Conservation (phyloP, 2,113 vertebrate genomes). For the Thamnaconus septentrionalis region DNA sequence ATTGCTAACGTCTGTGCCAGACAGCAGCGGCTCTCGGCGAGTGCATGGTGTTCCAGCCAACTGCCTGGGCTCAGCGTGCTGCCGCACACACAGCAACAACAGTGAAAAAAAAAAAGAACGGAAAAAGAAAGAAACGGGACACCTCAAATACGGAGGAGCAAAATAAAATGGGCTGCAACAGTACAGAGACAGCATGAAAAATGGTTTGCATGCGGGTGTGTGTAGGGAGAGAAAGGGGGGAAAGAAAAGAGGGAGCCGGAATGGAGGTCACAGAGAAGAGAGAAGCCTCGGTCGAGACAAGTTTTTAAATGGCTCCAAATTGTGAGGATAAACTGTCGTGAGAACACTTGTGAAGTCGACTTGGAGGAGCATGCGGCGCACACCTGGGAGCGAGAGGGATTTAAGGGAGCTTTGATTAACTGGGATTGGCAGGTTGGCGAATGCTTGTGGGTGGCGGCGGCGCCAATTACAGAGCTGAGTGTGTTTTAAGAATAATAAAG, state of each 20-base stretch:
- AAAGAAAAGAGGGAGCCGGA: constrained; percentile 17
- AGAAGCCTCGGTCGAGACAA: constrained; percentile 10
- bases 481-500: constrained; percentile 15
- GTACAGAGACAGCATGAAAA: constrained; percentile 6
- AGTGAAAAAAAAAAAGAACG: too few species aligned
- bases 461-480: constrained; percentile 19
- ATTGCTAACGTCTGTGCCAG: too few species aligned
- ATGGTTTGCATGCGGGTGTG: too few species aligned
- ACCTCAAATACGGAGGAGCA: constrained; percentile 30
- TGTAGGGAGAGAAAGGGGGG: neutral
- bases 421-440: constrained; percentile 13
- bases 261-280: constrained; percentile 32
- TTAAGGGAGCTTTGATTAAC: constrained; percentile 30
- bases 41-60: too few species aligned
- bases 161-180: constrained; percentile 46
- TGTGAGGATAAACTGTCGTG: constrained; percentile 13
- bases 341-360: constrained; percentile 19
- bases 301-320: constrained; percentile 26
- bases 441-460: constrained; percentile 17
- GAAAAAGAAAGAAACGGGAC: constrained; percentile 11
- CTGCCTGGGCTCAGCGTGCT: too few species aligned
- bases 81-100: too few species aligned
- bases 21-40: too few species aligned
- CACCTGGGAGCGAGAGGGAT: constrained; percentile 17
- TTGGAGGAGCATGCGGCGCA: neutral